Conservation (phyloP, 2,113 vertebrate species). For the Pangasianodon gigas region DNA sequence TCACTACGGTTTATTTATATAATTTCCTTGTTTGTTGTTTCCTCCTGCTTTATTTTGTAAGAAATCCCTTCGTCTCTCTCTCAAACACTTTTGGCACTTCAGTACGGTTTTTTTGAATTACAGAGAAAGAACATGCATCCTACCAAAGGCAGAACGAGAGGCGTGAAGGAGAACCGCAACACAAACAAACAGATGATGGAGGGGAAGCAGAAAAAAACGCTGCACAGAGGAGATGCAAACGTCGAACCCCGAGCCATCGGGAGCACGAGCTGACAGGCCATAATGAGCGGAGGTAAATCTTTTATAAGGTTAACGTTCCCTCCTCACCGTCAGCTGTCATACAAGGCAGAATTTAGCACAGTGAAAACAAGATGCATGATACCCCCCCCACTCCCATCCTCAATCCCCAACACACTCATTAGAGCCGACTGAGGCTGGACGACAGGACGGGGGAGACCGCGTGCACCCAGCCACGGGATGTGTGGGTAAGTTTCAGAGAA, state of each 20-base stretch:
- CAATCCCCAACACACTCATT: conserved; percentile 72
- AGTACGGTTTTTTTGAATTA: conserved; percentile 30
- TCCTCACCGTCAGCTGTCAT: conserved; percentile 86
- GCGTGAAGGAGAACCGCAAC: conserved; percentile 50
- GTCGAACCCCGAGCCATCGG: conserved; percentile 74
- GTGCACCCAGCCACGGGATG: conserved; percentile 75
- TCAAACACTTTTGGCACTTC: conserved; percentile 45
- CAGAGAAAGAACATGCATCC: conserved; percentile 42
- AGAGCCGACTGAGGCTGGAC: conserved; percentile 84
- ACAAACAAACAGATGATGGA: conserved; percentile 53
- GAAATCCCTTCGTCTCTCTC: conserved; percentile 37
- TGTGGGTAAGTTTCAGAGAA: conserved; percentile 81
- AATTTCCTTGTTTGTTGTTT: conserved; percentile 40
- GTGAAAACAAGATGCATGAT: conserved; percentile 66
- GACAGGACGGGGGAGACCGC: conserved; percentile 58
- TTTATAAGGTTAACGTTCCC: conserved; percentile 91
- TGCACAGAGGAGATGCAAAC: conserved; percentile 75
- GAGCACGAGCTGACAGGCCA: conserved; percentile 86
- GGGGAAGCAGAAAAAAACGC: conserved; percentile 27
- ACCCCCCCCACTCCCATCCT: conserved; percentile 70
- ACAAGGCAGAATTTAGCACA: conserved; percentile 90
- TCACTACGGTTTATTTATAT: conserved; percentile 43
- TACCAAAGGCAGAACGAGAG: conserved; percentile 48
- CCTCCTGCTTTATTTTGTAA: conserved; percentile 14
- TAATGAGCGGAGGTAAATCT: conserved; percentile 94